Conservation (phyloP, 2,797 vertebrate species). For the Melanotaenia parkinsoni region DNA sequence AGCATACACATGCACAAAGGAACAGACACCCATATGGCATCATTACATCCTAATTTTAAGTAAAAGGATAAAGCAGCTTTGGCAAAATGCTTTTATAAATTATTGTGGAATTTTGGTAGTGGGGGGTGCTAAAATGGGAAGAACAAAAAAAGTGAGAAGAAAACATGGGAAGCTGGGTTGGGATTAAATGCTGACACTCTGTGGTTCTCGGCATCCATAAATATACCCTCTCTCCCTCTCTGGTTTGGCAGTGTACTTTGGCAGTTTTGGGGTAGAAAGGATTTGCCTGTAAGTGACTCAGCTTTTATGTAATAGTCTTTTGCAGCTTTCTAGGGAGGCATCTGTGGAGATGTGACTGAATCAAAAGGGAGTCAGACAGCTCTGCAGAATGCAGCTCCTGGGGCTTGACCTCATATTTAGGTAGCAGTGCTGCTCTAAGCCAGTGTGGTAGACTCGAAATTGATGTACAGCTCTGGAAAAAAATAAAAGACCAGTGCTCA, state of each 20-base stretch:
- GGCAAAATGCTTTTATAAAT: conserved; percentile 25
- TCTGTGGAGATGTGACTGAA: conserved; percentile 64
- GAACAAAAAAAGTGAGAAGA: conserved; percentile 35
- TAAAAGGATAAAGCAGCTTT: conserved; percentile 22
- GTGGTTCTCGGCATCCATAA: conserved; percentile 69
- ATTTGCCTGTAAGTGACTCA: conserved; percentile 82
- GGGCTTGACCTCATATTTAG: conserved; percentile 23
- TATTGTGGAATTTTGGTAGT: conserved; percentile 29
- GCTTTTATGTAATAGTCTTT: conserved; percentile 78
- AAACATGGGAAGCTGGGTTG: conserved; percentile 59
- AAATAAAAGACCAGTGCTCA: no score
- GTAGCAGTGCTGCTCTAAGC: conserved; percentile 43
- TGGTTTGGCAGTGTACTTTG: conserved; percentile 62
- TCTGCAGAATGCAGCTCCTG: conserved; percentile 39
- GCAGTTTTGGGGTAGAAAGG: conserved; percentile 73
- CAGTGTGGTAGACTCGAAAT: conserved; percentile 25
- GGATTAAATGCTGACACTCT: conserved; percentile 79
- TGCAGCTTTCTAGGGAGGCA: conserved; percentile 64
- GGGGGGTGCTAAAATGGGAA: conserved; percentile 24
- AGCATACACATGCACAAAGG: conserved; percentile 12
- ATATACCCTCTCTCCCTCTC: conserved; percentile 59
- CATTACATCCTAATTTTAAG: conserved; percentile 27
- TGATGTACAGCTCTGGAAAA: conserved; percentile 1
- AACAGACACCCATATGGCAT: neutral
- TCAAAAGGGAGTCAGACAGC: conserved; percentile 34